Conservation (phyloP, 53 echinoderm and acorn worm genomes). For the Holothuria leucospilota region DNA sequence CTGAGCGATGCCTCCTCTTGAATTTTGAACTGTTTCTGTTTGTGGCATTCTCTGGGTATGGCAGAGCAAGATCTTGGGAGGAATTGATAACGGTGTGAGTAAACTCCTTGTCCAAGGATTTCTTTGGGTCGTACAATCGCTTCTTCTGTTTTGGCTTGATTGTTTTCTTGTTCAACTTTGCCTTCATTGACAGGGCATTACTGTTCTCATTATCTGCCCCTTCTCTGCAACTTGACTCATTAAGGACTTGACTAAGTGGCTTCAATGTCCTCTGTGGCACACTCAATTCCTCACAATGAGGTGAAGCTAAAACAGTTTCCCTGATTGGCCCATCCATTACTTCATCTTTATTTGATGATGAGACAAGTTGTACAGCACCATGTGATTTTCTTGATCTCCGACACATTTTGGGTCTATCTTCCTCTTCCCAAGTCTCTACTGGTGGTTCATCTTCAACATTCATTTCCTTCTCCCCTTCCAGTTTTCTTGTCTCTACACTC, state of each 20-base stretch:
- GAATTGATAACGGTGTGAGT: slow-evolving; percentile 15
- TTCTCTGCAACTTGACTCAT: slow-evolving; percentile 4
- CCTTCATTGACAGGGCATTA: neutral
- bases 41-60: neutral
- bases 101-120: slow-evolving; percentile 31
- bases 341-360: neutral
- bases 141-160: slow-evolving; percentile 18
- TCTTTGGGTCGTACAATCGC: slow-evolving; percentile 29
- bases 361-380: neutral
- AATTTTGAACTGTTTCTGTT: neutral
- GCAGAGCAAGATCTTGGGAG: neutral
- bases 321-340: neutral
- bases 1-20: neutral
- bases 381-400: slow-evolving; percentile 25
- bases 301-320: neutral
- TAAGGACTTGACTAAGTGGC: slow-evolving; percentile 15
- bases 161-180: slow-evolving; percentile 15
- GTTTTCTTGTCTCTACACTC: neutral
- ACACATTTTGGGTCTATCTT: neutral
- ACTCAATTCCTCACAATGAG: neutral
- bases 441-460: neutral
- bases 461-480: neutral
- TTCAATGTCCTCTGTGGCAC: slow-evolving; percentile 14
- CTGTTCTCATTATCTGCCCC: neutral
- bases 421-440: neutral